Conservation (phyloP, 2,113 vertebrate genomes). For the Phaethon lepturus region DNA sequence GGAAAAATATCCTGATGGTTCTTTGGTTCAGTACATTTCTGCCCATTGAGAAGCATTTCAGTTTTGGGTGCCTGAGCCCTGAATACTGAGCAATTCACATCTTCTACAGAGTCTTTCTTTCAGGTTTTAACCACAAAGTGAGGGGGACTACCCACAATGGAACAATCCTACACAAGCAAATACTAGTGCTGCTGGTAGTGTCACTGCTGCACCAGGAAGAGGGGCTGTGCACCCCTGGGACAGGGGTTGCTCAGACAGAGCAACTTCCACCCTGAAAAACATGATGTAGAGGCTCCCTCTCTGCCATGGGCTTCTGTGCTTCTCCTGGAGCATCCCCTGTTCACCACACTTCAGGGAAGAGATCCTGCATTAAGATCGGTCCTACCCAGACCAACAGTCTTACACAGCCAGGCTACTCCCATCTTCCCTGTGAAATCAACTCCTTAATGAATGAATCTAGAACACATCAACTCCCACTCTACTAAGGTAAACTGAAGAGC, state of each 20-base stretch:
- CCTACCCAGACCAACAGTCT: background rate
- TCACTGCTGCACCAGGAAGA: background rate
- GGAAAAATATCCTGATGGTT: background rate
- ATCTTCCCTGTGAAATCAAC: background rate
- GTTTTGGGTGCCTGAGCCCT: background rate
- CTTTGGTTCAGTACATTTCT: background rate
- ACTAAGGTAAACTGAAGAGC: background rate
- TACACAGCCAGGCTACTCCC: background rate
- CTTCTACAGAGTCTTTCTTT: background rate
- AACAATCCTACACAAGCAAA: background rate
- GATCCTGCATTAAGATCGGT: background rate
- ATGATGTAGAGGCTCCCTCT: background rate
- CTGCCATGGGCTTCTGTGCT: background rate
- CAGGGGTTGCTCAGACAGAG: too few species aligned
- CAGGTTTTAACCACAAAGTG: background rate
- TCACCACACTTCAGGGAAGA: accelerated
- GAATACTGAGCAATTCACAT: accelerated
- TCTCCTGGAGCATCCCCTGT: background rate
- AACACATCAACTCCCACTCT: background rate
- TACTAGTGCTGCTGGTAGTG: background rate
- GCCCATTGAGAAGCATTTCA: background rate
- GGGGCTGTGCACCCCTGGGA: background rate
- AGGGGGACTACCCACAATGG: too few species aligned
- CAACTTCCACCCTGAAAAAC: background rate
- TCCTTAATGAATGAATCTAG: background rate